Percentiles rank a stretch among this genome's conserved stretches.
Evolutionary conservation across 2,888 invertebrate genomes (phyloP).

Genomic region (Drosophila neonasuta): DNA sequence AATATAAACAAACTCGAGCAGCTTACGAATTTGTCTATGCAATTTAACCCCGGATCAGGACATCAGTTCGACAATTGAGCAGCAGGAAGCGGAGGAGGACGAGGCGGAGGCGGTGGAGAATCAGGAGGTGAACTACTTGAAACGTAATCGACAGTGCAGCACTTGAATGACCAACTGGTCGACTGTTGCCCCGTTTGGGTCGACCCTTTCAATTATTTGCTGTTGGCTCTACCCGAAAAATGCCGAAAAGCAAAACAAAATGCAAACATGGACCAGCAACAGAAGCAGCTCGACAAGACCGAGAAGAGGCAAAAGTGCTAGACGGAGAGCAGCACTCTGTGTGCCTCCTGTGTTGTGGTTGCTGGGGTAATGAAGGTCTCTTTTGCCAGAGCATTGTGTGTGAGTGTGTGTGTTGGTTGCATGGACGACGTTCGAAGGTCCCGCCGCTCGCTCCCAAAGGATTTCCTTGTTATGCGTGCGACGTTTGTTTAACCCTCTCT

Average conservation of each 20-base stretch:
- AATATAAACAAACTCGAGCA: constrained; percentile 67
- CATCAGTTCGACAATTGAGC: background rate
- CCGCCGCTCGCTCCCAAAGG: constrained; percentile 68
- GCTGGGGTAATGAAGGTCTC: constrained; percentile 33
- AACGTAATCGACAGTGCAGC: constrained; percentile 75
- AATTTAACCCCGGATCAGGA: constrained; percentile 61
- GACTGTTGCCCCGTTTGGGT: constrained; percentile 15
- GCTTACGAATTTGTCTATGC: constrained; percentile 69
- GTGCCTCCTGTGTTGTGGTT: constrained; percentile 9
- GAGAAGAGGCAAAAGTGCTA: constrained; percentile 30
- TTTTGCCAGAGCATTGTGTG: constrained; percentile 26
- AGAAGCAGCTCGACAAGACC: background rate
- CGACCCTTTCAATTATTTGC: constrained; percentile 77
- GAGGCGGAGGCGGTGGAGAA: background rate
- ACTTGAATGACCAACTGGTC: constrained; percentile 76
- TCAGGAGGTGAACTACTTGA: constrained; percentile 58
- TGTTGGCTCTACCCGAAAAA: constrained; percentile 58
- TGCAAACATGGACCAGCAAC: constrained; percentile 66
- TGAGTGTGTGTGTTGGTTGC: constrained; percentile 24
- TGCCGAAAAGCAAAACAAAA: constrained; percentile 75
- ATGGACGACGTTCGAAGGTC: constrained; percentile 45
- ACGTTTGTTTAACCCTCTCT: constrained; percentile 74
- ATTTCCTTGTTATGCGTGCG: constrained; percentile 77
- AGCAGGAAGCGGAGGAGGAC: background rate
- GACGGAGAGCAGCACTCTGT: constrained; percentile 32